Base-by-base conservation (phyloP, 2,113 vertebrate species). In the Campylomormyrus numenius region DNA sequence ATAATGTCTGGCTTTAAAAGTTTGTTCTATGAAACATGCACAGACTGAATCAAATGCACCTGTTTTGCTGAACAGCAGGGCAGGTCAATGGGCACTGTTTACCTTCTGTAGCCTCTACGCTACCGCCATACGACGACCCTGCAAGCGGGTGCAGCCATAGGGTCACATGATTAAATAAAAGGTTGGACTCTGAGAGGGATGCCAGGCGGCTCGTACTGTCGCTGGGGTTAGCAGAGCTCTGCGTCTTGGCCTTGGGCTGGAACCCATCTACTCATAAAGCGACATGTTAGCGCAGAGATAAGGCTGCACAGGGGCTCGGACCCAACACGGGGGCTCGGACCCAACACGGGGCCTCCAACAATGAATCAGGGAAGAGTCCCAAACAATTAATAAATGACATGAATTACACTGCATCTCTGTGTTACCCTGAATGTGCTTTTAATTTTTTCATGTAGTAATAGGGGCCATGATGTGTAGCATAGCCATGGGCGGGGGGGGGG, bases 251-350 rank as follows among this genome's bases (percentile, higher is more conserved):
- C 87, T 92, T 49, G 31, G 56, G 17, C 15, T 39, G 45, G 21
- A 49, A 62, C 17, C 62, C 90, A 90, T 92, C 85, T 86, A 90
- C 87, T 70, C 84, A 88, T 89, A 87, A 83, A 85, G 35, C 48
- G 66, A 39, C 48, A 39, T 53, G 88, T 74, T 89, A 90, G 85
- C 87, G 74, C 50, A 35, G 87, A 89, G 89, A 92, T 91, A 91
- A 91, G 58, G 58, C 7, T n/a, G 24, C 56, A 6, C 42, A 62
- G 4, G 19, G 1, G 7, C 24, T 62, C 8, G 7, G 24, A n/a
- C 58, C 58, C 58, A 62, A 62, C 56, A 24, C 21, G 1, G 19
- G 3, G 53, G 15, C 53, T 21, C 13, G 7, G 58, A 24, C 58
- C 58, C 58, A 62, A 62, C 56, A 21, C 21, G 21, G 19, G 3